Percentiles rank a stretch among this genome's conserved stretches.
Evolutionary conservation across 2,888 invertebrate genomes (phyloP).

Genomic region (Operophtera brumata): DNA sequence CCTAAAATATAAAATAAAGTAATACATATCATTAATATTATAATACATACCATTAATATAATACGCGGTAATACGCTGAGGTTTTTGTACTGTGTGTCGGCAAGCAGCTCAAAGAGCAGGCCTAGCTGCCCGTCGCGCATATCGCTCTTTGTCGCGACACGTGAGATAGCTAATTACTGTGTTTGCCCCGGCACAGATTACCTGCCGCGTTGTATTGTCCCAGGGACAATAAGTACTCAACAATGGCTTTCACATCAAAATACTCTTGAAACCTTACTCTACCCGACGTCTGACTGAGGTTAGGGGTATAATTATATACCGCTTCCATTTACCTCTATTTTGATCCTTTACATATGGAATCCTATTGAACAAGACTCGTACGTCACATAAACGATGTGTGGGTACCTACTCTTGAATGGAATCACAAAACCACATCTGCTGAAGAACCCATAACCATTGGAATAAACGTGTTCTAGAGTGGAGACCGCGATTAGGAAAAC

Average conservation of each 20-base stretch:
- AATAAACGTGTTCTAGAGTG: slow-evolving; percentile 21
- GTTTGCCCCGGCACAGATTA: slow-evolving; percentile 48
- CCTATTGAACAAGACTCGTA: slow-evolving; percentile 18
- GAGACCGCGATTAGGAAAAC: slow-evolving; percentile 21
- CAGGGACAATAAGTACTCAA: slow-evolving; percentile 38
- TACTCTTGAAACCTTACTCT: slow-evolving; percentile 14
- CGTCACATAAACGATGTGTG: slow-evolving; percentile 5
- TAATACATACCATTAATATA: too few relatives aligned
- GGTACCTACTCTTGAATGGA: slow-evolving; percentile 13
- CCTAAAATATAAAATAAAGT: too few relatives aligned
- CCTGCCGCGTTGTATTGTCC: slow-evolving; percentile 45
- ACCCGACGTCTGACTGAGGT: slow-evolving; percentile 6
- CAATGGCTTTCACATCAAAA: slow-evolving; percentile 21
- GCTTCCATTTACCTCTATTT: slow-evolving; percentile 13
- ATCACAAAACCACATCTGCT: slow-evolving; percentile 22
- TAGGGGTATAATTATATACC: slow-evolving; percentile 8
- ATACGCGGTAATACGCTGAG: too few relatives aligned
- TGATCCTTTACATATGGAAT: slow-evolving; percentile 13
- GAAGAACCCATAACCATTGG: slow-evolving; percentile 22
- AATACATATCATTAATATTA: too few relatives aligned
- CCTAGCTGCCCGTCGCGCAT: slow-evolving; percentile 25
- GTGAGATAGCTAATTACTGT: slow-evolving; percentile 58
- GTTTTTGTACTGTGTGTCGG: slow-evolving; percentile 1
- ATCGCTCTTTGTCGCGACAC: slow-evolving; percentile 46
- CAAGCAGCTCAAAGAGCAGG: slow-evolving; percentile 40